Base-by-base conservation (phyloP, 1,140 invertebrate species). In the Asobara japonica region DNA sequence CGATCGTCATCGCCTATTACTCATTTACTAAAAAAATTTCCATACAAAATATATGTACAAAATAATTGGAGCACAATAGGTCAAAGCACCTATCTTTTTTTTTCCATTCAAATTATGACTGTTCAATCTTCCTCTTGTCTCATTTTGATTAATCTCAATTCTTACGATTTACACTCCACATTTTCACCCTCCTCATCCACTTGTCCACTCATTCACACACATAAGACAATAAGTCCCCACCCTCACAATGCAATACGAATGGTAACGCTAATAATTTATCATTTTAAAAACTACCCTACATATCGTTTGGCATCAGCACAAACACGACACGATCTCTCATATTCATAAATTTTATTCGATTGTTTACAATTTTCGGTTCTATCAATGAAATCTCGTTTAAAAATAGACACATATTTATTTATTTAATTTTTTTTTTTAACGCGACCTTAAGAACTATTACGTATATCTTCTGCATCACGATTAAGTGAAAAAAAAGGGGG, bases 401-500 rank as follows among this genome's bases (percentile, higher is more conserved):
- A 87, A 87, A 87, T 87, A 87, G 84, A 86, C 83, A 85, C 81
- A 84, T 83, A 81, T 82, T 80, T 83, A 78, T 83, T 81, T n/a
- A n/a, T n/a, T n/a, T n/a, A n/a, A n/a, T n/a, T n/a, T n/a, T n/a
- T n/a, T n/a, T n/a, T 80, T 80, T 82, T 30, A 78, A 84, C 80
- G 81, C 77, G 74, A 77, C 69, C 82, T 80, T 84, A 84, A 86
- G 69, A 56, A 74, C 84, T 87, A 87, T 87, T 88, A 88, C 86
- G 86, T 87, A 88, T 88, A 85, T 74, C 61, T 86, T 74, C 76
- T 84, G 41, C 79, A 88, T 87, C 86, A 87, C 86, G 83, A 82
- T 86, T 83, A 83, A 81, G 79, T 75, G 69, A 65, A 70, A 1
- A 51, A 56, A 27, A 56, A 25, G 11, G 51, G 18, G 18, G 18